Evolutionary conservation across 2,797 vertebrate genomes (phyloP).

Genomic region (Corythornis leucogaster): DNA sequence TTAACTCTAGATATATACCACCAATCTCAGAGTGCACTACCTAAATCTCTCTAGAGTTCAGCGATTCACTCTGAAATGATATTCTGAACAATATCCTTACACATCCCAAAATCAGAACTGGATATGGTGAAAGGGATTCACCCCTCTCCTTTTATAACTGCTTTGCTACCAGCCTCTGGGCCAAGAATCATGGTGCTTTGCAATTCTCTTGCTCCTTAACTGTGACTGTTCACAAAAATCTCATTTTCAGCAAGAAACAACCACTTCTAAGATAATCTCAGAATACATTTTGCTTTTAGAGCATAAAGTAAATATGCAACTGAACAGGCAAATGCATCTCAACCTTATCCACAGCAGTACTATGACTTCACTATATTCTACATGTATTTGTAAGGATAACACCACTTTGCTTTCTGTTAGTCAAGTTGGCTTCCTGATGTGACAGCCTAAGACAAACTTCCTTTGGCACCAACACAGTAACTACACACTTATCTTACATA

Average conservation of each 20-base stretch:
- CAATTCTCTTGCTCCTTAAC: background rate
- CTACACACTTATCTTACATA: background rate
- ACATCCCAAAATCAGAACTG: background rate
- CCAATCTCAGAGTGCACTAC: background rate
- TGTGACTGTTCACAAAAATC: background rate
- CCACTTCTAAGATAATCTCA: background rate
- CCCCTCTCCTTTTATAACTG: rapidly evolving
- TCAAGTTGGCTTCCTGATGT: background rate
- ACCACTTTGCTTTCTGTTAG: background rate
- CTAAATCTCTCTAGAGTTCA: background rate
- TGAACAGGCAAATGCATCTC: background rate
- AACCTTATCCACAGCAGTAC: background rate
- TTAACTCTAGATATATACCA: background rate
- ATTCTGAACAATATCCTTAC: background rate
- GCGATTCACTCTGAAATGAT: background rate
- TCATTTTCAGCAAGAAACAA: background rate
- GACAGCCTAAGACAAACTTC: background rate
- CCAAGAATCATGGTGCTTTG: background rate
- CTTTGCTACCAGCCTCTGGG: background rate
- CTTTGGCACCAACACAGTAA: background rate
- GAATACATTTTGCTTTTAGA: background rate
- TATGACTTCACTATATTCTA: background rate
- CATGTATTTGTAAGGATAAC: background rate
- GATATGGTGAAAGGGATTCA: background rate
- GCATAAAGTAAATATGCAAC: background rate